phyloP scores from a whole-genome alignment of 1,140 invertebrate species.

The Caenorhabditis latens region DNA sequence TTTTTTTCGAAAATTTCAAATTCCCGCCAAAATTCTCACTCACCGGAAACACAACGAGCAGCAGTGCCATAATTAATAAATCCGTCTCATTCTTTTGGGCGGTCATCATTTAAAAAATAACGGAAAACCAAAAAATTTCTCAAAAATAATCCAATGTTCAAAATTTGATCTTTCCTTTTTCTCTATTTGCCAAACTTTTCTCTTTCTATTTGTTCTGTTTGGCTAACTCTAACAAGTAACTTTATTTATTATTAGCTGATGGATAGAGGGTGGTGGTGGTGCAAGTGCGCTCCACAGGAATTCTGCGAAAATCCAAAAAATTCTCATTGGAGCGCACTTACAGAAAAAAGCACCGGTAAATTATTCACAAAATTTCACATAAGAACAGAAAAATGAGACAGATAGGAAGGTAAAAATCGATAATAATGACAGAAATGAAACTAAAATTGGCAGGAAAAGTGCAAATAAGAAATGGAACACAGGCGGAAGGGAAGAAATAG shows the following conservation, averaged over 20 bases:
- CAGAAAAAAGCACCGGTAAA: constrained; percentile 13
- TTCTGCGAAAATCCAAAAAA: too few species aligned
- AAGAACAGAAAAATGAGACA: background rate
- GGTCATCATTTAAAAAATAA: background rate
- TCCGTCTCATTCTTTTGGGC: background rate
- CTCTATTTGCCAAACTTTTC: constrained; percentile 13
- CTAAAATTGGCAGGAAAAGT: constrained; percentile 18
- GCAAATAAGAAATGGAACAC: constrained; percentile 14
- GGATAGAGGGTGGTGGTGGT: too few species aligned
- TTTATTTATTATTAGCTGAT: background rate
- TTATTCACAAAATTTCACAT: constrained; percentile 51
- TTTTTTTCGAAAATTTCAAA: background rate
- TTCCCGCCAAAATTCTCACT: background rate
- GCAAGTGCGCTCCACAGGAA: too few species aligned
- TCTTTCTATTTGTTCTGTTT: constrained; percentile 12
- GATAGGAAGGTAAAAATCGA: background rate
- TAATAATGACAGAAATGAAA: background rate
- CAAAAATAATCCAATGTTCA: background rate
- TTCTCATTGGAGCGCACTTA: too few species aligned
- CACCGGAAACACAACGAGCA: constrained; percentile 14
- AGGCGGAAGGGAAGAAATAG: background rate
- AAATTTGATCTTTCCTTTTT: constrained; percentile 21
- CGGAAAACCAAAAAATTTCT: background rate
- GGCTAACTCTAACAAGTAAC: background rate
- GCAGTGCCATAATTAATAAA: constrained; percentile 23